Base-by-base conservation (phyloP, 2,888 invertebrate genomes). In the Miltochrista miniata region DNA sequence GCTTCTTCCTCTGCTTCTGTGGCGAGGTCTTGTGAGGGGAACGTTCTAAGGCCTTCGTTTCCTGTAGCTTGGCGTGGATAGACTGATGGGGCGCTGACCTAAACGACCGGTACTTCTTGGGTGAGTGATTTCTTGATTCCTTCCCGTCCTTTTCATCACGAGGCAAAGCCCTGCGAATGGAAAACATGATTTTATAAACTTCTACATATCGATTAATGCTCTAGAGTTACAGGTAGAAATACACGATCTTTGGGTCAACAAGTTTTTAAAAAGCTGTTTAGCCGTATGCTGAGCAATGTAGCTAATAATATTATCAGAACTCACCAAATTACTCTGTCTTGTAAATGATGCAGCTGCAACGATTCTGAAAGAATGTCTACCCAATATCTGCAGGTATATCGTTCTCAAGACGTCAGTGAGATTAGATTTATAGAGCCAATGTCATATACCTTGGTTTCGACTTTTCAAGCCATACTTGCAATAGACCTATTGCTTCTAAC, bases 61-160 rank as follows among this genome's bases (percentile, higher is more conserved):
- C 94, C 90, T 90, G 95, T 7, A 91, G 77, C 72, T 91, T 92
- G 30, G 87, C 90, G 72, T 92, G 93, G 84, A 92, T 93, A 55
- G 90, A 91, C 81, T 90, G 93, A 76, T 91, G 93, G 53, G 88
- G 93, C 61, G 92, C 93, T 62, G 83, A 93, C 74, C 90, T 91
- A 93, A 93, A 93, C 15, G 92, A 92, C 30, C 90, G 85, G 74
- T 92, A 93, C 81, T 95, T 94, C 76, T 95, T 94, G 43, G 96
- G 95, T 35, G 95, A 95, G 53, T 83, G 84, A 35, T 94, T 94
- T 86, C 96, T 96, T 64, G 96, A 96, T 74, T 95, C 96, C 85
- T 96, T 96, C 70, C 96, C 95, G 64, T 96, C 96, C 77, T 97
- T 97, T 77, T 97, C 97, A 78, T 96, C 97, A 74, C 96, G 95